Base-by-base conservation (phyloP, 1,140 invertebrate species). In the Centruroides sculpturatus region DNA sequence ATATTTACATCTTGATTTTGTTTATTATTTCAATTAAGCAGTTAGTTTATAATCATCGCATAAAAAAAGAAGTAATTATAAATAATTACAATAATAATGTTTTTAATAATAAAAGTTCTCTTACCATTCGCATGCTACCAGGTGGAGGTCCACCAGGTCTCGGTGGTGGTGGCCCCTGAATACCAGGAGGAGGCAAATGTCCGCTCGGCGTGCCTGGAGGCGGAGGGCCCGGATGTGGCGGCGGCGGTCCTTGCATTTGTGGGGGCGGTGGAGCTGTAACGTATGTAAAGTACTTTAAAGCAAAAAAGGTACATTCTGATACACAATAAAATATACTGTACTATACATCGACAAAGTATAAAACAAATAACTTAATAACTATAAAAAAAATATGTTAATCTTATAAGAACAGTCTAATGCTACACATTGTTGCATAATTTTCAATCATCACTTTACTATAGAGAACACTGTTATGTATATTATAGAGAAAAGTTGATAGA, bases 91-190 rank as follows among this genome's bases (percentile, higher is more conserved):
- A 51, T 11, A 35, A 12, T n/a, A 36, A 10, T 47, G 34, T 36
- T 46, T 48, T 41, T 13, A n/a, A 51, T 11, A 35, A 12, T n/a
- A 36, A 10, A 35, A 41, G 7, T 35, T 47, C 35, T 23, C 41
- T 41, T 41, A 41, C 41, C 41, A 65, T 64, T 46, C 64, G 41
- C 53, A 65, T 59, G n/a, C 59, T 66, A 53, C 80, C 80, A 62
- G 80, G 78, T 59, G 82, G 82, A 54, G 81, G 71, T 49, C 67
- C 69, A 36, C 69, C 70, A 13, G 82, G 83, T 69, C 84, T 75
- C 67, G 81, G 82, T 56, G 80, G 82, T 57, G 80, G 78, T 11
- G 74, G 76, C 62, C 63, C 80, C 74, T 67, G 69, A 8, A 59
- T 41, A 9, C 58, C 63, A 48, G 64, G 67, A 49, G 59, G 82